Evolutionary conservation across 2,797 vertebrate genomes (phyloP).

Genomic region (Erethizon dorsatum): DNA sequence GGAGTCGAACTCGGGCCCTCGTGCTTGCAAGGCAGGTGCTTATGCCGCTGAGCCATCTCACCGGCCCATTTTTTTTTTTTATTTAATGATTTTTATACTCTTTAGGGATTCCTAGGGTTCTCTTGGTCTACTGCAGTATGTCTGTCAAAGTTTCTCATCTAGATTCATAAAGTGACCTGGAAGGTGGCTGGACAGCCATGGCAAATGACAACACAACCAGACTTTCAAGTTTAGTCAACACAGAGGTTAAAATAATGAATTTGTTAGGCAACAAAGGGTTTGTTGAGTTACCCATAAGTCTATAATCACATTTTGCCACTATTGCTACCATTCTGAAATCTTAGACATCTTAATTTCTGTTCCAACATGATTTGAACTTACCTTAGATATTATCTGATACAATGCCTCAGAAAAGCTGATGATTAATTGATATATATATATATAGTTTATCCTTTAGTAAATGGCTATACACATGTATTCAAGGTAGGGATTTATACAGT

Average conservation of each 20-base stretch:
- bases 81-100: constrained; percentile 1
- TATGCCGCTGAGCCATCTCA: too few relatives aligned
- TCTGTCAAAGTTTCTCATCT: background rate
- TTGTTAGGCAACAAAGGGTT: background rate
- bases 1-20: too few relatives aligned
- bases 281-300: background rate
- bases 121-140: background rate
- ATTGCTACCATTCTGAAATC: background rate
- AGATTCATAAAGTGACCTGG: background rate
- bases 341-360: background rate
- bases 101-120: background rate
- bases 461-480: background rate
- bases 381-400: background rate
- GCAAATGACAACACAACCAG: background rate
- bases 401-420: background rate
- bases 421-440: background rate
- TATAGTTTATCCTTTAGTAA: background rate
- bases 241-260: constrained; percentile 12
- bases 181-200: background rate
- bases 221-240: background rate
- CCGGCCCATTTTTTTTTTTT: background rate
- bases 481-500: background rate
- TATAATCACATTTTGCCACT: background rate
- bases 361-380: constrained; percentile 2
- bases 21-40: too few relatives aligned